These are phyloP conservation scores for Danio rerio DNA, from an alignment of 2,113 vertebrate species.

Conservation along the genomic window DNA sequence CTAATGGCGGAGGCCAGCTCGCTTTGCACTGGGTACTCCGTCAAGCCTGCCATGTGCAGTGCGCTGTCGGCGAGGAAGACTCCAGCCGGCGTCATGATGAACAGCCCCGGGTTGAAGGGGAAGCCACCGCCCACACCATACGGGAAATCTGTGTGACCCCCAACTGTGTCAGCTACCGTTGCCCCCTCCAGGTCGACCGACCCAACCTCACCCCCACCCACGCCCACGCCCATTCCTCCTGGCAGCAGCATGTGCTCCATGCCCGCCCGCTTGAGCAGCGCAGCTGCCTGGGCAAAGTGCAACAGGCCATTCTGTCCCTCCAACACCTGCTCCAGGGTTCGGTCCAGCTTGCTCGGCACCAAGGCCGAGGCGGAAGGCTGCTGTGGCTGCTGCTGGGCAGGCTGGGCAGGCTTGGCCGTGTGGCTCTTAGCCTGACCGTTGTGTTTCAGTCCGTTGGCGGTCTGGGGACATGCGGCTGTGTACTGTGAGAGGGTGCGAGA, in stretches of 20 bases:
- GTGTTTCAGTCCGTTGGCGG: constrained; percentile 84
- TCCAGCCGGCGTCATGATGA: constrained; percentile 98
- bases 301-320: constrained; percentile 95
- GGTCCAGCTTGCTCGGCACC: constrained; percentile 88
- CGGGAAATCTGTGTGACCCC: constrained; percentile 93
- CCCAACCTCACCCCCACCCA: constrained; percentile 87
- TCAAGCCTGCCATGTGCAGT: constrained; percentile 97
- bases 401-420: constrained; percentile 84
- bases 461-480: constrained; percentile 82
- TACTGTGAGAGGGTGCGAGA: constrained; percentile 95
- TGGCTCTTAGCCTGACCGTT: constrained; percentile 84
- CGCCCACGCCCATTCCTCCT: constrained; percentile 87
- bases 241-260: constrained; percentile 96
- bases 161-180: constrained; percentile 89
- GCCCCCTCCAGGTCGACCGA: constrained; percentile 92
- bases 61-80: constrained; percentile 98
- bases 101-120: constrained; percentile 98
- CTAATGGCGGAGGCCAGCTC: constrained; percentile 97
- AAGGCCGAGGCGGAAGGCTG: constrained; percentile 78
- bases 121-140: constrained; percentile 92
- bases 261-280: constrained; percentile 93
- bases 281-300: constrained; percentile 96
- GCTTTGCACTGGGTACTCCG: constrained; percentile 96
- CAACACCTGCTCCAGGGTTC: constrained; percentile 89
- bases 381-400: constrained; percentile 82